These are phyloP conservation scores for Sinosuthora webbiana DNA, from an alignment of 2,113 vertebrate genomes.

Conservation along the genomic window DNA sequence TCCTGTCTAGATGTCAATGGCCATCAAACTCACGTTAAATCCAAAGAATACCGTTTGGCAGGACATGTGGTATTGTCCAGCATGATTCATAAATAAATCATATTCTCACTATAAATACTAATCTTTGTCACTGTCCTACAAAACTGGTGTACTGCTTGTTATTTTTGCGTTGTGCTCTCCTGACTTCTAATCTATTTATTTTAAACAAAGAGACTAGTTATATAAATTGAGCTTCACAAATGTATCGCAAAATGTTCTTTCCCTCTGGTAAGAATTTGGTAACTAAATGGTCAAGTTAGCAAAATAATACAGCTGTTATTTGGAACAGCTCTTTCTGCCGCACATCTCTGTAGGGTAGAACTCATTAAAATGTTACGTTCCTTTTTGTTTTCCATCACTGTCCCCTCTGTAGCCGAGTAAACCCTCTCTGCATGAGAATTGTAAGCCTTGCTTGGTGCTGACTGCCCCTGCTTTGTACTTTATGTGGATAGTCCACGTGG, in stretches of 20 bases:
- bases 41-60: not conserved
- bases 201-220: not conserved
- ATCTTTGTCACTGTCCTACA: not conserved
- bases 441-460: not conserved
- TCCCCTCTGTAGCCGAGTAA: not conserved
- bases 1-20: not conserved
- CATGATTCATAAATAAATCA: not conserved
- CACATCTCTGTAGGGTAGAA: not conserved
- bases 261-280: not conserved
- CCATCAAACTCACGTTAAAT: not conserved
- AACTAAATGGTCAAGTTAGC: not conserved
- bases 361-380: not conserved
- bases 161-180: not conserved
- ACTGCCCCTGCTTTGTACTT: not conserved
- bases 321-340: not conserved
- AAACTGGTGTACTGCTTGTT: not conserved
- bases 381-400: slow-evolving; percentile 11
- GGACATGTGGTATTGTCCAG: not conserved
- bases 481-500: not conserved
- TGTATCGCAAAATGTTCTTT: not conserved
- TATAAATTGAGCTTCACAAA: not conserved
- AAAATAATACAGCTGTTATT: not conserved
- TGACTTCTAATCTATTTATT: not conserved
- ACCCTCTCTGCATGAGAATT: not conserved
- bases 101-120: not conserved